Percentiles rank a stretch among this genome's conserved stretches.
Evolutionary conservation across 1,140 invertebrate species (phyloP).

Genomic region (Thalassaphorura encarpata): DNA sequence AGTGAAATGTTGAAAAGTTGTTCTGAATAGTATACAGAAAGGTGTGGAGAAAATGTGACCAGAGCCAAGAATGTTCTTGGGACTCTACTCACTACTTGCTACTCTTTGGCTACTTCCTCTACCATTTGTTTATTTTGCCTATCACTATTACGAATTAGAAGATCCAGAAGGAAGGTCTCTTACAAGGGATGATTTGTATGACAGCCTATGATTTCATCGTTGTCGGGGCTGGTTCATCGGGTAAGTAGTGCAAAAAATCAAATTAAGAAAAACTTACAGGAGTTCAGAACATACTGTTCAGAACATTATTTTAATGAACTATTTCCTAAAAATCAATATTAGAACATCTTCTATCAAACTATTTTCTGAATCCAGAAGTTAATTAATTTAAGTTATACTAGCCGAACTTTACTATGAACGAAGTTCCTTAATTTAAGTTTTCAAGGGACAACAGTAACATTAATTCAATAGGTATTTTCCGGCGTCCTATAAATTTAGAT

Average conservation of each 20-base stretch:
- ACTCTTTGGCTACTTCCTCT: slow-evolving; percentile 59
- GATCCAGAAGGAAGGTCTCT: slow-evolving; percentile 70
- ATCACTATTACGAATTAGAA: slow-evolving; percentile 73
- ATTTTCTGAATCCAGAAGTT: background rate
- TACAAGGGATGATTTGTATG: slow-evolving; percentile 46
- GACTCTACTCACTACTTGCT: slow-evolving; percentile 41
- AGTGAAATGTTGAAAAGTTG: too few relatives aligned
- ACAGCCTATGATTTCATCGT: slow-evolving; percentile 65
- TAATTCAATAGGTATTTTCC: too few relatives aligned
- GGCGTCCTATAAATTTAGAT: too few relatives aligned
- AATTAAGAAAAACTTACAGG: background rate
- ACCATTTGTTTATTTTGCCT: slow-evolving; percentile 63
- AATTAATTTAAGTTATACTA: background rate
- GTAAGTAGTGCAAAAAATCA: too few relatives aligned
- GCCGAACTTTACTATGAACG: too few relatives aligned
- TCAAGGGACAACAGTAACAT: too few relatives aligned
- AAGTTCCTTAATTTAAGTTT: too few relatives aligned
- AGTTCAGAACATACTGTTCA: background rate
- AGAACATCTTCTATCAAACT: background rate
- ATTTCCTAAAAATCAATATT: too few relatives aligned
- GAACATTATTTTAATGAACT: too few relatives aligned
- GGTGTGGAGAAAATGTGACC: too few relatives aligned
- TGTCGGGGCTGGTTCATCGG: slow-evolving; percentile 26
- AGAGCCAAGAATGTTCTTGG: background rate
- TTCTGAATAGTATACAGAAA: too few relatives aligned